Evolutionary conservation across 2,113 vertebrate genomes (phyloP), one percentile per base, ranked within the genome.

Genomic region (Saguinus imperator): DNA sequence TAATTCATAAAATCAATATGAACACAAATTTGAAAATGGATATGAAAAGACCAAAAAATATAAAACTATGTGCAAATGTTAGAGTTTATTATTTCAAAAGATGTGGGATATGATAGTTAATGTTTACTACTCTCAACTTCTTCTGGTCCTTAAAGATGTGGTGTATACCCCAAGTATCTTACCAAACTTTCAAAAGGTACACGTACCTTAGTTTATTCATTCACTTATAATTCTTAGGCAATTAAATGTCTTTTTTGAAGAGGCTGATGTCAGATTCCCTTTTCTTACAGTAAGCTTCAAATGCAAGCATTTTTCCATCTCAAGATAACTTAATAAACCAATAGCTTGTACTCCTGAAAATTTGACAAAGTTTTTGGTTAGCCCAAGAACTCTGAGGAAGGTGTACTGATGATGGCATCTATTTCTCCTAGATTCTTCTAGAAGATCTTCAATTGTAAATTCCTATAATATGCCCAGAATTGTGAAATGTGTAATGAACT

Each of bases 21-120:
- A 50, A 89, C 57, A 94, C 83, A 77, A 1, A 92, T 45, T 91
- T 85, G 77, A 76, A 55, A 87, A 50, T 27, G 27, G 23, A 29
- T 77, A 29, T 91, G 11, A 72, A 87, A 79, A 82, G 4, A 61
- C 52, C n/a, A 80, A 82, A 75, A 94, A 79, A 72, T 76, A 75
- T 61, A 61, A 93, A 95, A 58, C 66, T 75, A 5, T 76, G 6
- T 82, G 35, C 37, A 86, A 87, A 73, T 87, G 4, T 64, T 82
- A 89, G 75, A 91, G 16, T 50, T 72, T 87, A 82, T 80, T 87
- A 77, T 73, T 89, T 57, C 27, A 40, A 87, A 90, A 83, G 61
- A 50, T 2, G 18, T 35, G 35, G 32, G 12, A 20, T 35, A 1
- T 79, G 75, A 45, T 55, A 50, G 45, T 45, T 79, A 50, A 48